Evolutionary conservation across 2,888 invertebrate species (phyloP).

Genomic region (Isotomurus palustris): DNA sequence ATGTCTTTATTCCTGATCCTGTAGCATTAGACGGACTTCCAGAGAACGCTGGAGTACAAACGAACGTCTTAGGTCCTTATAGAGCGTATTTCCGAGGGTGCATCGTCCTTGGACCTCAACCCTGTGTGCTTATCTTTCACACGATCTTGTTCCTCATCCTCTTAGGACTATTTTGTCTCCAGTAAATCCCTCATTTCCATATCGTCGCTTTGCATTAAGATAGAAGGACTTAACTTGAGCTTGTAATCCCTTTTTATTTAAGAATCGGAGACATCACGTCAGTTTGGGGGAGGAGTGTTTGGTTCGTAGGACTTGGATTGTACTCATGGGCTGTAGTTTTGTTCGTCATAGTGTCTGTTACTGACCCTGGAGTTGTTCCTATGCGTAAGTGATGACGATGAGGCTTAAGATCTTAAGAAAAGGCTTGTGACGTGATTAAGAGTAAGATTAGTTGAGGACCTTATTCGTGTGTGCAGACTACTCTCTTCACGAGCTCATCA

Average conservation of each 20-base stretch:
- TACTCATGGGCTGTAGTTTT: background rate
- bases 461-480: conserved; percentile 6
- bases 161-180: background rate
- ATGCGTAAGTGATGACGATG: conserved; percentile 17
- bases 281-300: conserved; percentile 4
- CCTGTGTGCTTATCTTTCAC: background rate
- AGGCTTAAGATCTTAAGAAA: background rate
- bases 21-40: too few species aligned
- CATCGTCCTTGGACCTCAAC: background rate
- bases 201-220: too few species aligned
- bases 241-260: background rate
- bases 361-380: conserved; percentile 25
- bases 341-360: conserved; percentile 10
- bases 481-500: conserved; percentile 14
- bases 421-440: background rate
- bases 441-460: background rate
- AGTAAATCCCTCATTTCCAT: too few species aligned
- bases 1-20: too few species aligned
- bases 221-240: too few species aligned
- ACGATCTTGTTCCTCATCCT: background rate
- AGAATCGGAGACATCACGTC: conserved; percentile 8
- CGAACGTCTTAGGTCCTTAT: background rate
- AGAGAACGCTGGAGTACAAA: too few species aligned
- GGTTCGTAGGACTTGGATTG: conserved; percentile 11
- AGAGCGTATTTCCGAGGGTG: background rate